Conservation (phyloP, 2,113 vertebrate genomes). For the Egretta garzetta region DNA sequence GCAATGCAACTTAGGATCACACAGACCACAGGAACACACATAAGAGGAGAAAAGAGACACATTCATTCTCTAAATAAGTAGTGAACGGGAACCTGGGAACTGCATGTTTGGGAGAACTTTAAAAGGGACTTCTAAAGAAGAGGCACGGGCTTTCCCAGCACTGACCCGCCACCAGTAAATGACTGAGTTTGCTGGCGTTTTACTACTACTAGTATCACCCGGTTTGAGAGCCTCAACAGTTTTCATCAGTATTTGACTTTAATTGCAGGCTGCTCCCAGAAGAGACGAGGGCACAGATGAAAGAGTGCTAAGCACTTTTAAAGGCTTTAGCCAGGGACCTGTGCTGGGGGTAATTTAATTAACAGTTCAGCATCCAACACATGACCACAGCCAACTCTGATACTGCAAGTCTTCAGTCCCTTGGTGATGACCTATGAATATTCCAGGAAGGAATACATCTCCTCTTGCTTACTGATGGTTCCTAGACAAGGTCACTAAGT, state of each 20-base stretch:
- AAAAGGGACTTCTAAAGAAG: not conserved
- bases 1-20: slow-evolving; percentile 23
- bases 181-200: not conserved
- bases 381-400: slow-evolving; percentile 17
- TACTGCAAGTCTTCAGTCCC: not conserved
- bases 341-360: slow-evolving; percentile 74
- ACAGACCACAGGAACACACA: not conserved
- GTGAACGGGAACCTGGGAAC: slow-evolving; percentile 17
- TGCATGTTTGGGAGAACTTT: not conserved
- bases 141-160: not conserved
- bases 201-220: not conserved
- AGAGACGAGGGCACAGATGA: slow-evolving; percentile 44
- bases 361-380: slow-evolving; percentile 58
- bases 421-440: not conserved
- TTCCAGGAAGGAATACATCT: not conserved
- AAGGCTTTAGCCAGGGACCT: slow-evolving; percentile 37
- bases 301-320: slow-evolving; percentile 27
- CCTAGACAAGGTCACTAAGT: not conserved
- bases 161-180: slow-evolving; percentile 1
- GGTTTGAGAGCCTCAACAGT: not conserved
- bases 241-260: not conserved
- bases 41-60: not conserved
- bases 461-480: not conserved
- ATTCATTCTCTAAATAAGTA: not conserved
- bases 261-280: slow-evolving; percentile 54